A percentile compares a stretch with the other conserved stretches of the same genome.
These are phyloP conservation scores for Onychostruthus taczanowskii DNA, from an alignment of 2,113 vertebrate genomes.

Conservation along the genomic window DNA sequence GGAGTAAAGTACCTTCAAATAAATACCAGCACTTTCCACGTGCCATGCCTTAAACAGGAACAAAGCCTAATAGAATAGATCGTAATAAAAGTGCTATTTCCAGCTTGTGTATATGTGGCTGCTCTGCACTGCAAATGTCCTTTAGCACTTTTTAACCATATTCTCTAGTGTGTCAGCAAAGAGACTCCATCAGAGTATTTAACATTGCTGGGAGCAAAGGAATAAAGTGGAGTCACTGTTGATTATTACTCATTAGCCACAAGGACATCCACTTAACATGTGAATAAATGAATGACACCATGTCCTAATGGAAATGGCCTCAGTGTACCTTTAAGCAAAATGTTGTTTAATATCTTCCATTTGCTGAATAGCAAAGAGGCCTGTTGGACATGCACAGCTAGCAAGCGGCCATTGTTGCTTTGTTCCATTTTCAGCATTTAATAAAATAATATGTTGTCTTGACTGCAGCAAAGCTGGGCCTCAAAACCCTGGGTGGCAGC, in stretches of 20 bases:
- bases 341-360: constrained; percentile 86
- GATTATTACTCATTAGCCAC: constrained; percentile 90
- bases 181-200: constrained; percentile 75
- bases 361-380: constrained; percentile 82
- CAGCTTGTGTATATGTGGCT: background rate
- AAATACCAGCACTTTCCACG: background rate
- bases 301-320: constrained; percentile 81
- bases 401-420: constrained; percentile 77
- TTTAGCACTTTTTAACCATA: constrained; percentile 71
- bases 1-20: background rate
- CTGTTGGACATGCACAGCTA: constrained; percentile 81
- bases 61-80: constrained; percentile 33
- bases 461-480: background rate
- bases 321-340: constrained; percentile 82
- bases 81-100: constrained; percentile 50
- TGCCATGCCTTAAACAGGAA: background rate
- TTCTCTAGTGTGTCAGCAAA: constrained; percentile 73
- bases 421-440: constrained; percentile 81
- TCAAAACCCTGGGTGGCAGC: background rate
- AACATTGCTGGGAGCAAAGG: constrained; percentile 80
- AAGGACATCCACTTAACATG: constrained; percentile 87
- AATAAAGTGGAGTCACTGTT: constrained; percentile 85
- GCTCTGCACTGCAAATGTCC: constrained; percentile 53
- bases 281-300: constrained; percentile 81
- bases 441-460: constrained; percentile 70